Conservation (phyloP, 2,113 vertebrate genomes). For the Pipa parva region DNA sequence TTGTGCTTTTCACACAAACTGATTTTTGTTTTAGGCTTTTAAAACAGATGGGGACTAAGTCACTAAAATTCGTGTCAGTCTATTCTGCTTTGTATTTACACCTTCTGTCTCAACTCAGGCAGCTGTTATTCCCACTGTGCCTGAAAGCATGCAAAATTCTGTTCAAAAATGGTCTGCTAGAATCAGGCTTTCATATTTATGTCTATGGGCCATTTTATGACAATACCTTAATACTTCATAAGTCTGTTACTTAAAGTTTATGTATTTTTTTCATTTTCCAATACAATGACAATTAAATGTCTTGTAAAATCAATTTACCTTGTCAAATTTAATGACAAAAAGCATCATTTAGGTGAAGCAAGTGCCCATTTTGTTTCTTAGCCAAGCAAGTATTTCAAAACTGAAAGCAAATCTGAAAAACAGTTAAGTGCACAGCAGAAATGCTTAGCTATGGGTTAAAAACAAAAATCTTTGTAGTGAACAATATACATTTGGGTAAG, state of each 20-base stretch:
- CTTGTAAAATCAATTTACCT: slow-evolving; percentile 33
- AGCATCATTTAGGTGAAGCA: neutral
- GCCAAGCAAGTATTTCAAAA: neutral
- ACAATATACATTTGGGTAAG: too few species aligned
- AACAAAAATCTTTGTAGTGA: too few species aligned
- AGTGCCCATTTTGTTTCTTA: neutral
- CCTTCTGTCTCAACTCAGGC: neutral
- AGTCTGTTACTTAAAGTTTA: slow-evolving; percentile 31
- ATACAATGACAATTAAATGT: slow-evolving; percentile 29
- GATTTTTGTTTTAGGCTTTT: too few species aligned
- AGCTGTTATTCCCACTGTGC: neutral
- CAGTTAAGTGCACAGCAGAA: neutral
- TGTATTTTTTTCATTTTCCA: slow-evolving; percentile 21
- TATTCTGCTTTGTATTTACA: neutral
- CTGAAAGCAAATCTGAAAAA: too few species aligned
- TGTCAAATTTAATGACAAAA: slow-evolving; percentile 18
- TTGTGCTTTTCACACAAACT: too few species aligned
- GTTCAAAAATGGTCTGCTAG: neutral
- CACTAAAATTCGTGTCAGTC: too few species aligned
- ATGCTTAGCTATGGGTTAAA: too few species aligned
- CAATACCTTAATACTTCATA: slow-evolving; percentile 22
- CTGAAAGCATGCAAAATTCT: neutral
- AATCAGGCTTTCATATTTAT: slow-evolving; percentile 9
- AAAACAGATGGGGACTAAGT: too few species aligned
- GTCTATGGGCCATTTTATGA: slow-evolving; percentile 30